Evolutionary conservation across 2,888 invertebrate species (phyloP).

Genomic region (Hofmannophila pseudospretella): DNA sequence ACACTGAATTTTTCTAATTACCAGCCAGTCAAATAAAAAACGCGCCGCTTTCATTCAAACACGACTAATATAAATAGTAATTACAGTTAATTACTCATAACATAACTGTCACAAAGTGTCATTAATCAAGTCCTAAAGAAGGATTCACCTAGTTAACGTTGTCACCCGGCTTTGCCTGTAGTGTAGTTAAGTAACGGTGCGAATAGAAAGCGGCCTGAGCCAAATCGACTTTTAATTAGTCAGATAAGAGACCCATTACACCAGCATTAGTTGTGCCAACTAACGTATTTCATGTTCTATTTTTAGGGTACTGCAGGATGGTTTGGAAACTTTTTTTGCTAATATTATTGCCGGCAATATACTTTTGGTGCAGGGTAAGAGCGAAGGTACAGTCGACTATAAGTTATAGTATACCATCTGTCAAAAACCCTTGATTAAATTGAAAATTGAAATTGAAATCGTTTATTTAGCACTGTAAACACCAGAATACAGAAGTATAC

Average conservation of each 20-base stretch:
- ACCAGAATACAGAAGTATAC: too few species aligned
- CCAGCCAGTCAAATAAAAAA: too few species aligned
- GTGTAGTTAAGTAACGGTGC: conserved; percentile 31
- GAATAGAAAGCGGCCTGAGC: conserved; percentile 56
- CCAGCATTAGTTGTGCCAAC: conserved; percentile 63
- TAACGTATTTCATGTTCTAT: conserved; percentile 46
- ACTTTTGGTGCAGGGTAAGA: too few species aligned
- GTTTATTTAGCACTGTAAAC: too few species aligned
- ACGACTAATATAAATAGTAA: conserved; percentile 3
- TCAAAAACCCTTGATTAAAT: too few species aligned
- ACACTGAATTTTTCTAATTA: too few species aligned
- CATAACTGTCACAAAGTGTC: conserved; percentile 30
- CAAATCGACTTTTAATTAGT: conserved; percentile 77
- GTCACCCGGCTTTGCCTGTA: conserved; percentile 33
- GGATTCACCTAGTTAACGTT: conserved; percentile 54
- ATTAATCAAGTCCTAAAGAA: conserved; percentile 48
- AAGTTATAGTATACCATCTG: too few species aligned
- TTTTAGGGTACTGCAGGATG: conserved; percentile 39
- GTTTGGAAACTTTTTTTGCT: too few species aligned
- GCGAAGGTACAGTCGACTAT: too few species aligned
- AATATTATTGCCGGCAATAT: too few species aligned
- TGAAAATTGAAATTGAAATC: too few species aligned
- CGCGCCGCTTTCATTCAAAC: conserved; percentile 1
- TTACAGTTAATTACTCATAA: conserved; percentile 24
- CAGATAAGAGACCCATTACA: conserved; percentile 71